Percentiles rank a stretch among this genome's conserved stretches.
Evolutionary conservation across 2,797 vertebrate genomes (phyloP).

Genomic region (Pristis pectinata): DNA sequence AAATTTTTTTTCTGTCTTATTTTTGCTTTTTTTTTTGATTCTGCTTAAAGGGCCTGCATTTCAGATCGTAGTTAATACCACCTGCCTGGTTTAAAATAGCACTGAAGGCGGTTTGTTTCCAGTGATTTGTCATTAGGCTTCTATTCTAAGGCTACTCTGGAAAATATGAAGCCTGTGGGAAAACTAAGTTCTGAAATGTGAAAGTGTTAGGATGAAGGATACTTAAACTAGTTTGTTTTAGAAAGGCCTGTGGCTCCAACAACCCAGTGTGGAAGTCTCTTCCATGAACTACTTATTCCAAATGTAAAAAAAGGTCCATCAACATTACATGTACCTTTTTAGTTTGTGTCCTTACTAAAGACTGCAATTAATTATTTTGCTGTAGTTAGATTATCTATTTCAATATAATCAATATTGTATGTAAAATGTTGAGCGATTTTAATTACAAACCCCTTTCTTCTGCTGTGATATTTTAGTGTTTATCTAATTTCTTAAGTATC

Average conservation of each 20-base stretch:
- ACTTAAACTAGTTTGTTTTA: background rate
- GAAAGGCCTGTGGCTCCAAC: background rate
- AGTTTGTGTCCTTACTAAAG: background rate
- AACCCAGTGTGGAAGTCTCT: background rate
- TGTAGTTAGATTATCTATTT: background rate
- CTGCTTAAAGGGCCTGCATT: background rate
- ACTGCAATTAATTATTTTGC: background rate
- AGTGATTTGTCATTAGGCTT: background rate
- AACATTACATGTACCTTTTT: background rate
- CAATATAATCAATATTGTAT: background rate
- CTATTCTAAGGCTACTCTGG: background rate
- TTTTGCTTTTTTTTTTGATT: too few species aligned
- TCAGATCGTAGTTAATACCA: background rate
- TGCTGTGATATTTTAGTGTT: background rate
- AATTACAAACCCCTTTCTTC: background rate
- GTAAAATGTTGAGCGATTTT: background rate
- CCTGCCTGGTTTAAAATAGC: background rate
- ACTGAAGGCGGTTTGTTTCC: background rate
- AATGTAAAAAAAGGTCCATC: background rate
- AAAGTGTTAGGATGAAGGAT: background rate
- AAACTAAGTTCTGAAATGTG: background rate
- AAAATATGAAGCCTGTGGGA: background rate
- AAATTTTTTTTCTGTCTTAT: background rate
- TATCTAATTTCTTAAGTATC: background rate
- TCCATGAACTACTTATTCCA: background rate